Evolutionary conservation across 1,140 invertebrate species (phyloP).

Genomic region (Megalonaias nervosa): DNA sequence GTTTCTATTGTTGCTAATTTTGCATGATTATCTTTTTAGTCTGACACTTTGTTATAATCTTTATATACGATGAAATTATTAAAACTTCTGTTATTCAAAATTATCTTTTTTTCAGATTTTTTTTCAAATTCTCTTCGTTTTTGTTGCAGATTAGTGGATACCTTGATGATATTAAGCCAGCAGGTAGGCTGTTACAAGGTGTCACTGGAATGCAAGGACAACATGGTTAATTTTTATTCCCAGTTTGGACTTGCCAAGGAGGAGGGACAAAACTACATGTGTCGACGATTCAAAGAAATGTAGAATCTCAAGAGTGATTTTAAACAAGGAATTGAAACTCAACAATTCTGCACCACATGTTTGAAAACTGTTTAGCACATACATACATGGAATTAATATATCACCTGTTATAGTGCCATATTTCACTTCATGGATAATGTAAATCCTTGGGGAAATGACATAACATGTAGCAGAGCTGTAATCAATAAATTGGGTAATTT

Average conservation of each 20-base stretch:
- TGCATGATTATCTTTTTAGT: neutral
- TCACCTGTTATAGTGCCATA: no score
- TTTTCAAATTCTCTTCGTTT: slow-evolving; percentile 7
- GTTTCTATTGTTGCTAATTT: no score
- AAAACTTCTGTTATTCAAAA: neutral
- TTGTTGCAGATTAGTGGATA: slow-evolving; percentile 82
- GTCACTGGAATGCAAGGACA: slow-evolving; percentile 94
- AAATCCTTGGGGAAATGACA: no score
- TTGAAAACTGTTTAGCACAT: no score
- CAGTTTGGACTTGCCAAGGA: slow-evolving; percentile 83
- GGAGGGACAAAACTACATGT: slow-evolving; percentile 64
- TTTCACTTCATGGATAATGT: no score
- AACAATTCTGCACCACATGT: no score
- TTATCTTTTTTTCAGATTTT: neutral
- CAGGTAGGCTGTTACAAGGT: slow-evolving; percentile 95
- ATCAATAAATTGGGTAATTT: no score
- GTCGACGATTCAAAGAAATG: slow-evolving; percentile 40
- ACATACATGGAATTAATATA: no score
- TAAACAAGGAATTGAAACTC: no score
- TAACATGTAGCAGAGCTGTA: no score
- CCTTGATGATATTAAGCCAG: slow-evolving; percentile 84
- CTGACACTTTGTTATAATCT: neutral
- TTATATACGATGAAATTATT: neutral
- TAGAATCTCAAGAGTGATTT: neutral
- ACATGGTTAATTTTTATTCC: slow-evolving; percentile 91